Percentiles rank a stretch among this genome's conserved stretches.
These are phyloP conservation scores for Gallinago nigripennis DNA, from an alignment of 2,797 vertebrate genomes.

Conservation along the genomic window DNA sequence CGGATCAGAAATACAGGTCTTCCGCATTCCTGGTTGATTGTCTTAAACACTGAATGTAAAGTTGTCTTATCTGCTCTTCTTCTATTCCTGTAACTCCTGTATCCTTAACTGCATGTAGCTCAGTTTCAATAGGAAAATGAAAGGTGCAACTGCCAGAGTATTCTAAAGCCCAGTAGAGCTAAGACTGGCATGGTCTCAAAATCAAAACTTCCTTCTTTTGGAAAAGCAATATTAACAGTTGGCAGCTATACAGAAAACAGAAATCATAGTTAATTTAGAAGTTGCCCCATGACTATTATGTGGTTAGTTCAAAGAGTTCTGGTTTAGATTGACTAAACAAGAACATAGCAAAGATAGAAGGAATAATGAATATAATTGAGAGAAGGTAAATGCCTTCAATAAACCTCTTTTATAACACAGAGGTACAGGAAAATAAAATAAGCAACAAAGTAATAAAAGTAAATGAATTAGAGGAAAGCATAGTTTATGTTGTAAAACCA, in stretches of 20 bases:
- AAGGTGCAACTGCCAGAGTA: neutral
- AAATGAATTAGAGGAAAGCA: neutral
- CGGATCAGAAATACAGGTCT: neutral
- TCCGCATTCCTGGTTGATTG: neutral
- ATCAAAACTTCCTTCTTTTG: neutral
- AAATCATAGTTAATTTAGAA: neutral
- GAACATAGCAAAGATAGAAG: neutral
- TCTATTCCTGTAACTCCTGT: neutral
- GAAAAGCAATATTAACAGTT: neutral
- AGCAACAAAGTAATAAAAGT: neutral
- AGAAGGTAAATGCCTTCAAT: neutral
- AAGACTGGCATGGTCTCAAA: neutral
- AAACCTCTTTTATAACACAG: neutral
- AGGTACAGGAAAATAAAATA: neutral
- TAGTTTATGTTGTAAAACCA: neutral
- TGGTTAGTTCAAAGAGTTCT: neutral
- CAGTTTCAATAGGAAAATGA: neutral
- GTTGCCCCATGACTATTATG: neutral
- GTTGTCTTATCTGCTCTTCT: neutral
- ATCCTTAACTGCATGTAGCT: neutral
- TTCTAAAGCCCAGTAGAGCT: neutral
- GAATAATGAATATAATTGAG: neutral
- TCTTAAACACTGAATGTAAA: neutral
- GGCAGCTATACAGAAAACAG: neutral
- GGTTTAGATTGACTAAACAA: neutral